Conservation (phyloP, 2,797 vertebrate genomes). For the Tympanoctomys barrerae region DNA sequence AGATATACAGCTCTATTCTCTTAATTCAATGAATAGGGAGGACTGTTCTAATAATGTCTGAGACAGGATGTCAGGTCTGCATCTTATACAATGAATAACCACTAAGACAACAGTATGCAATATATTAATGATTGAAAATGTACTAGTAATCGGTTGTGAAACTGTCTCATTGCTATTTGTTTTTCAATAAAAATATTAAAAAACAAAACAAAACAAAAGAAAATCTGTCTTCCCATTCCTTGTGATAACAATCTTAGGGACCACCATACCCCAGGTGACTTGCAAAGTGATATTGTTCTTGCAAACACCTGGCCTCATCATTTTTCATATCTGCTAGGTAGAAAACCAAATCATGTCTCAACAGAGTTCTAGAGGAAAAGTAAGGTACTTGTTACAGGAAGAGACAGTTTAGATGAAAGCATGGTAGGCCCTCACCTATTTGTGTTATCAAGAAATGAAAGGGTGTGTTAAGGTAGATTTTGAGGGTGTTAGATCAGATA, state of each 20-base stretch:
- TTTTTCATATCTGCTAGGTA: neutral
- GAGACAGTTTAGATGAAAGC: neutral
- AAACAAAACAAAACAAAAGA: too few relatives aligned
- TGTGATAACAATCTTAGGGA: neutral
- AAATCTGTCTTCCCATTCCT: neutral
- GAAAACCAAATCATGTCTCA: neutral
- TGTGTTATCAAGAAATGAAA: neutral
- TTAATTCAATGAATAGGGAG: too few relatives aligned
- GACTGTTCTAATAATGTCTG: too few relatives aligned
- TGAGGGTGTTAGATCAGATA: neutral
- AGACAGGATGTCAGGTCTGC: too few relatives aligned
- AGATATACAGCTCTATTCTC: too few relatives aligned
- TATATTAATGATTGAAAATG: too few relatives aligned
- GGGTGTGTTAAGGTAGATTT: neutral
- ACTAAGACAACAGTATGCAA: too few relatives aligned
- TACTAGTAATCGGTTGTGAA: too few relatives aligned
- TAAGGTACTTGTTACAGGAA: neutral
- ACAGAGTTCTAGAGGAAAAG: neutral
- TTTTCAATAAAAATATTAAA: too few relatives aligned
- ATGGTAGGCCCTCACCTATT: neutral
- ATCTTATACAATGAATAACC: too few relatives aligned
- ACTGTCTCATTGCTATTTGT: too few relatives aligned
- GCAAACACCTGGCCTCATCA: neutral
- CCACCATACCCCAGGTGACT: neutral
- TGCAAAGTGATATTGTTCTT: neutral